phyloP scores from a whole-genome alignment of 2,888 invertebrate species.

The Clostera curtula region DNA sequence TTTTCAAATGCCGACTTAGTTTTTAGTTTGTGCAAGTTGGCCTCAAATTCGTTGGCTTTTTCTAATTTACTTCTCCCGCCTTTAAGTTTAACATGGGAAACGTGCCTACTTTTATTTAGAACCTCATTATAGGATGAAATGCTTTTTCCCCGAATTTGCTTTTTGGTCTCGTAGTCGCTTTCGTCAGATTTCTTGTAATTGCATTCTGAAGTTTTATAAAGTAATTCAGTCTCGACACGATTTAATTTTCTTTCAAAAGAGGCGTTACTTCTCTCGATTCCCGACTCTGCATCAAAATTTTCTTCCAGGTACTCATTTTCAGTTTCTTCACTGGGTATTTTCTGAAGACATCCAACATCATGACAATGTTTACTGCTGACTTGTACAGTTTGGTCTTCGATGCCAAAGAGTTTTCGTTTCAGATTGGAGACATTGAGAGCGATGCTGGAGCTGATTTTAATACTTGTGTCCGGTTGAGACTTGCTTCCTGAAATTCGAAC shows the following conservation, averaged over 20 bases:
- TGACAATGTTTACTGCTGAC: constrained; percentile 45
- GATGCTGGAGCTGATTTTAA: constrained; percentile 52
- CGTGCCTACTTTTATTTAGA: too few relatives aligned
- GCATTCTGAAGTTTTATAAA: constrained; percentile 36
- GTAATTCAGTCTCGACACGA: constrained; percentile 32
- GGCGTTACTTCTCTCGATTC: constrained; percentile 18
- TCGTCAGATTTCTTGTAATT: constrained; percentile 30
- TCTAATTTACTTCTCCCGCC: constrained; percentile 30
- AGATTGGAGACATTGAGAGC: constrained; percentile 49
- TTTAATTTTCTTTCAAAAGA: constrained; percentile 17
- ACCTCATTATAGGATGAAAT: too few relatives aligned
- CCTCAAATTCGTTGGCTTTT: constrained; percentile 13
- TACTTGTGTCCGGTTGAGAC: constrained; percentile 48
- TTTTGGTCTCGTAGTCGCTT: constrained; percentile 24
- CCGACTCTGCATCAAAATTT: constrained; percentile 13
- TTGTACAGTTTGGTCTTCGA: constrained; percentile 45
- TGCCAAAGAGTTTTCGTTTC: constrained; percentile 46
- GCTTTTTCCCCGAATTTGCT: too few relatives aligned
- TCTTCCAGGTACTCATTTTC: constrained; percentile 15
- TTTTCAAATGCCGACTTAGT: constrained; percentile 29
- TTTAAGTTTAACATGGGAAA: constrained; percentile 18
- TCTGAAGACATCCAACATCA: constrained; percentile 30
- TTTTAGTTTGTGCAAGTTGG: constrained; percentile 27
- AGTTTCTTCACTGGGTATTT: constrained; percentile 22
- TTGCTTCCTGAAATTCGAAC: constrained; percentile 41